Evolutionary conservation across 2,888 invertebrate genomes (phyloP).

Genomic region (Apamea monoglypha): DNA sequence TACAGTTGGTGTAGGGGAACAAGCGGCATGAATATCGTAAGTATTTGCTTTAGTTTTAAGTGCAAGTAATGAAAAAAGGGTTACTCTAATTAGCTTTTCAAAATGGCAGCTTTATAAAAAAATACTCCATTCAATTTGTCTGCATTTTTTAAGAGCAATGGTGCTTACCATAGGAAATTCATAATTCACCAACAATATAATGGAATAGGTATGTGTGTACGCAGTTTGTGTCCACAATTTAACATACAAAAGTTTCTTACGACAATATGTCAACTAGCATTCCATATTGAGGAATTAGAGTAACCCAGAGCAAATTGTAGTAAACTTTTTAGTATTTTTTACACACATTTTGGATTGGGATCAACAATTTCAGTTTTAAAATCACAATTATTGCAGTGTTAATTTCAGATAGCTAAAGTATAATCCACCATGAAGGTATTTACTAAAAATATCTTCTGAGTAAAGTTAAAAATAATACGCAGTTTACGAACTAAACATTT

Average conservation of each 20-base stretch:
- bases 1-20: constrained; percentile 89
- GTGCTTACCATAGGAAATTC: too few relatives aligned
- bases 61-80: constrained; percentile 44
- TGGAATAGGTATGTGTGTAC: neutral
- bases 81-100: constrained; percentile 56
- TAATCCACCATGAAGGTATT: neutral
- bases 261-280: neutral
- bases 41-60: constrained; percentile 68
- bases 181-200: neutral
- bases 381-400: neutral
- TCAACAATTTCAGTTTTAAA: constrained; percentile 16
- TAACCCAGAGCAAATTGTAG: constrained; percentile 38
- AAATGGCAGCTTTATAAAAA: neutral
- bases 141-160: neutral
- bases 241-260: neutral
- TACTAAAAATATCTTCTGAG: neutral
- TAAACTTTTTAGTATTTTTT: constrained; percentile 10
- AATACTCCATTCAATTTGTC: neutral
- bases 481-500: neutral
- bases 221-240: constrained; percentile 1
- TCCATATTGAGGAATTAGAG: constrained; percentile 46
- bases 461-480: neutral
- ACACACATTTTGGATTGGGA: constrained; percentile 53
- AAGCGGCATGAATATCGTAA: constrained; percentile 74
- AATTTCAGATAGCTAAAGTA: neutral